Percentiles rank a stretch among this genome's conserved stretches.
Evolutionary conservation across 1,140 invertebrate species (phyloP).

Genomic region (Magallana angulata): DNA sequence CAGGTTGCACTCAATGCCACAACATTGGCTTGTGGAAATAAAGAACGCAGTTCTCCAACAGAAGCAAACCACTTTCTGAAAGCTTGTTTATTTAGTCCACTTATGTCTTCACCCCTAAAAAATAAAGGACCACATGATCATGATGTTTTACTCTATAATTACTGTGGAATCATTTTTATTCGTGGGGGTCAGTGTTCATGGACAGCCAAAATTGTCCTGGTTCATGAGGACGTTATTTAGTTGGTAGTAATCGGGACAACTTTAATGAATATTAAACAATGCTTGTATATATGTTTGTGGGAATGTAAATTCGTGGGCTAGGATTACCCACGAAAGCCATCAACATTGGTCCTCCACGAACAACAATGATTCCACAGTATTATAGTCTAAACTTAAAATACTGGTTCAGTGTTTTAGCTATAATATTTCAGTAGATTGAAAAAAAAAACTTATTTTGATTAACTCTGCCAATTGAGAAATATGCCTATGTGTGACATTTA

Average conservation of each 20-base stretch:
- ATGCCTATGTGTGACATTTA: no score
- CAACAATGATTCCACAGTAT: no score
- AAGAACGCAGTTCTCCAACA: slow-evolving; percentile 21
- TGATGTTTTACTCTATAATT: not conserved
- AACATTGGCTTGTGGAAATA: slow-evolving; percentile 16
- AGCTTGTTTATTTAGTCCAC: not conserved
- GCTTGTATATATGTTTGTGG: no score
- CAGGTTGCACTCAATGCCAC: slow-evolving; percentile 26
- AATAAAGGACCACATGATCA: not conserved
- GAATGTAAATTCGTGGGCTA: no score
- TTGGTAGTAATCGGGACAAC: not conserved
- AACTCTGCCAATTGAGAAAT: no score
- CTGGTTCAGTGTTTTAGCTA: no score
- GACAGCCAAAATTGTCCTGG: not conserved
- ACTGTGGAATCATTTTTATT: not conserved
- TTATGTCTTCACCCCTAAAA: slow-evolving; percentile 22
- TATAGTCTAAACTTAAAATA: no score
- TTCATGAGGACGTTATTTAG: not conserved
- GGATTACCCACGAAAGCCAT: not conserved
- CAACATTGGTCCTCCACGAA: no score
- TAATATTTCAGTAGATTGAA: no score
- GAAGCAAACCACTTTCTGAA: slow-evolving; percentile 19
- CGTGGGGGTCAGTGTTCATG: not conserved
- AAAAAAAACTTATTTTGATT: no score
- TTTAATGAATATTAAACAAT: not conserved